These are phyloP conservation scores for Amphilophus citrinellus DNA, from an alignment of 2,113 vertebrate genomes.

Conservation along the genomic window DNA sequence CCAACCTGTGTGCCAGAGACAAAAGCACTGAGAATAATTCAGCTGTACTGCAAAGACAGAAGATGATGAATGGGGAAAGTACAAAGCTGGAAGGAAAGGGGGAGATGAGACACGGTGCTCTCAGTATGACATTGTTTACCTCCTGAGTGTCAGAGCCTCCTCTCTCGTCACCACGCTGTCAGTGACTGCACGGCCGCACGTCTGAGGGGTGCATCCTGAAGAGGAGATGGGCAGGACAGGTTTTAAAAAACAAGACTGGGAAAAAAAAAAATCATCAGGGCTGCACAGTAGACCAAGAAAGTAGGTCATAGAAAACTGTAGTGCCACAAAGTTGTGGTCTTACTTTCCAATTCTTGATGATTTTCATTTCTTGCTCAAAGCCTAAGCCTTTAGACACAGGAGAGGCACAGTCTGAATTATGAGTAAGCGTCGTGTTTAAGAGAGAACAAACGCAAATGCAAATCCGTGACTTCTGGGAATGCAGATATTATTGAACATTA, in stretches of 20 bases:
- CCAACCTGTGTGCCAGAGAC: constrained; percentile 84
- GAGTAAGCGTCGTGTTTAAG: neutral
- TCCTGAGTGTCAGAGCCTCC: constrained; percentile 86
- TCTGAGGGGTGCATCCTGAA: constrained; percentile 93
- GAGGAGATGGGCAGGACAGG: neutral
- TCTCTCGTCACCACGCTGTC: constrained; percentile 87
- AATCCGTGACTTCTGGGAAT: neutral
- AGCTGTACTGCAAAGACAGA: neutral
- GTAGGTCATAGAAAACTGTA: neutral
- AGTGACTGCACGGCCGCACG: constrained; percentile 88
- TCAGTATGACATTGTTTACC: constrained; percentile 56
- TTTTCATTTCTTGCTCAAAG: neutral
- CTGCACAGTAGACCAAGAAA: neutral
- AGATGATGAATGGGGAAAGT: neutral
- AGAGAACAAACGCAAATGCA: neutral
- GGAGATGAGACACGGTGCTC: neutral
- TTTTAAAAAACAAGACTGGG: neutral
- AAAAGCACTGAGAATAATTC: neutral
- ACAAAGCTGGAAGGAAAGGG: neutral
- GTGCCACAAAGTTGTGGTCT: neutral
- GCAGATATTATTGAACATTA: neutral
- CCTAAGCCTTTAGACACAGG: neutral
- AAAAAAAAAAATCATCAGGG: neutral
- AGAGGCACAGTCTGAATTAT: constrained; percentile 4
- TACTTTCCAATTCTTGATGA: neutral